phyloP scores from a whole-genome alignment of 2,113 vertebrate genomes.

The Psittacula cyanocephala region DNA sequence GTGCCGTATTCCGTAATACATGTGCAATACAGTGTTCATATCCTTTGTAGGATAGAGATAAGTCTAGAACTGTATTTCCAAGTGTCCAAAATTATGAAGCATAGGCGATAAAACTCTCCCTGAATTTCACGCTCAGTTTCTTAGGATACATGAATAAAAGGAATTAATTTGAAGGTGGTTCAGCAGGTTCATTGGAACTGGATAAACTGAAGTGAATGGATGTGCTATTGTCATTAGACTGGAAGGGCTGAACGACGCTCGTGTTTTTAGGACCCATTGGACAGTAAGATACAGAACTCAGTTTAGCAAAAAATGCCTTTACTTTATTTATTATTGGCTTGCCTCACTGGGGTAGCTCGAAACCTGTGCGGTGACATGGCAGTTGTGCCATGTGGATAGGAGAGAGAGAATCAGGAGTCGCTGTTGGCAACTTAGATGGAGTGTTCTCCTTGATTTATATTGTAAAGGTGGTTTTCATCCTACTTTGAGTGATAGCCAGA shows the following conservation, averaged over 20 bases:
- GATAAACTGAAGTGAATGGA: not conserved
- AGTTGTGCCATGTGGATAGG: not conserved
- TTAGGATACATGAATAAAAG: not conserved
- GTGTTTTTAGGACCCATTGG: not conserved
- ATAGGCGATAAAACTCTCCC: not conserved
- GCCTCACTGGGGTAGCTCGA: not conserved
- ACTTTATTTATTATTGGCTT: not conserved
- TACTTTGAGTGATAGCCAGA: not conserved
- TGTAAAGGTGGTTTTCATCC: not conserved
- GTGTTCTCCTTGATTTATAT: not conserved
- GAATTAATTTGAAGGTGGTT: not conserved
- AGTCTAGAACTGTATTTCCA: not conserved
- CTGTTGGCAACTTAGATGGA: not conserved
- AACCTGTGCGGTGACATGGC: not conserved
- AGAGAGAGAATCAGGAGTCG: not conserved
- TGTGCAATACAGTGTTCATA: not conserved
- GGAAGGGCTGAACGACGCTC: not conserved
- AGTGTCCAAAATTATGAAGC: not conserved
- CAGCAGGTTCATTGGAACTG: not conserved
- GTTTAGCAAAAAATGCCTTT: not conserved
- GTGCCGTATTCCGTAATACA: not conserved
- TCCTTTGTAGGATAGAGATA: not conserved
- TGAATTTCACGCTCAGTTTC: not conserved
- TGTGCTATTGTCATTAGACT: not conserved
- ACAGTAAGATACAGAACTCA: not conserved